Conservation (phyloP, 2,797 vertebrate genomes). For the Sebastes cheni region DNA sequence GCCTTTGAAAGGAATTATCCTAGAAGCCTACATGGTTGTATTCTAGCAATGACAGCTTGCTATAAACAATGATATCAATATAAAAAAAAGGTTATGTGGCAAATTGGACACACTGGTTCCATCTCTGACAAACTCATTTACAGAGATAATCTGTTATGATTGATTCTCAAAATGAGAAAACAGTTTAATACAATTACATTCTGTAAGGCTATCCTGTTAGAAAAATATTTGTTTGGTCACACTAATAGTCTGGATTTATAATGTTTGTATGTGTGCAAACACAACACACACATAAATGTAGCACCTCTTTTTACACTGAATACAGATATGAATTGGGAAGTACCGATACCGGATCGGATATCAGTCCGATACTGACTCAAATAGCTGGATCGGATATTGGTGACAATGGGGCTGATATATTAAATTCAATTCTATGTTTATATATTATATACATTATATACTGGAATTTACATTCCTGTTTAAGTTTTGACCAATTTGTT, state of each 20-base stretch:
- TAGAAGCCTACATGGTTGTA: not conserved
- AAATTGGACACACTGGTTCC: not conserved
- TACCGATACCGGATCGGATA: too few species aligned
- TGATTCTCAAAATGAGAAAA: slow-evolving; percentile 29
- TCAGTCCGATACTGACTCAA: too few species aligned
- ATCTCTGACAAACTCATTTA: slow-evolving; percentile 4
- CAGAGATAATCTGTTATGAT: slow-evolving; percentile 21
- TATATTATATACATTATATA: too few species aligned
- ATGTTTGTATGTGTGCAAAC: not conserved
- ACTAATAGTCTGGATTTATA: not conserved
- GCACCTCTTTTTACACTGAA: not conserved
- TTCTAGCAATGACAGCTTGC: slow-evolving; percentile 4
- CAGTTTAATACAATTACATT: slow-evolving; percentile 5
- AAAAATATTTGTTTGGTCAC: not conserved
- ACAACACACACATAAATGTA: not conserved
- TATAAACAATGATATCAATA: slow-evolving; percentile 9
- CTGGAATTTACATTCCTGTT: too few species aligned
- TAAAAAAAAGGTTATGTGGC: slow-evolving; percentile 4
- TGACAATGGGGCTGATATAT: too few species aligned
- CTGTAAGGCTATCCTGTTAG: not conserved
- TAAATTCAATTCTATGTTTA: too few species aligned
- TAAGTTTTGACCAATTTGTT: too few species aligned
- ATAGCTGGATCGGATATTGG: too few species aligned
- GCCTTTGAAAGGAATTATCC: slow-evolving; percentile 45
- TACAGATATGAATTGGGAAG: too few species aligned